Base-by-base conservation (phyloP, 2,888 invertebrate species). In the Aphelenchoides bicaudatus region DNA sequence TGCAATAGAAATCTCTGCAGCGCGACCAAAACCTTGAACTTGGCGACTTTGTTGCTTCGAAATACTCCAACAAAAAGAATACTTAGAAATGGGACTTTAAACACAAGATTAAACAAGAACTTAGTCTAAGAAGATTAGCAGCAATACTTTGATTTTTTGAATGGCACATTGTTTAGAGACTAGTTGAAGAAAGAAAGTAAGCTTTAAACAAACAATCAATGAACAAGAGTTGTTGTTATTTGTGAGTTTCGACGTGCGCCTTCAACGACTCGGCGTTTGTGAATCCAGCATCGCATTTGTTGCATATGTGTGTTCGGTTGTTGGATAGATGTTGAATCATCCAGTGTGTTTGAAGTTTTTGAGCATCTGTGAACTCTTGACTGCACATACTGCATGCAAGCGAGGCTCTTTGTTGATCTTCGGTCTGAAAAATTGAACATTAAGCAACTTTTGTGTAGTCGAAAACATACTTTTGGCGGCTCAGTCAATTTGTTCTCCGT, bases 201-300 rank as follows among this genome's bases (percentile, higher is more conserved):
- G 16, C 21, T 25, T 19, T 10, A n/a, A 21, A 8, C 25, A 21
- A 21, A 43, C 34, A 16, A 34, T 16, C 34, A 34, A 16, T 13
- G 34, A 34, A 34, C 13, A 13, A 16, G 16, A 34, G 34, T 34
- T 13, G 16, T 13, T 34, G 16, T 43, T 43, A 43, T n/a, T n/a
- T n/a, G 29, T 59, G 60, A 21, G 59, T 21, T 19, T 28, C 43
- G 31, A 51, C 73, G 68, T 83, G 82, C 39, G 75, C 75, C 56
- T 78, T 75, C 13, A 83, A 74, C 2, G 80, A 79, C 63, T 79
- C 79, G 3, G 76, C 77, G 34, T 80, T 81, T 16, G 82, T 82
- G 71, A 83, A 83, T 8, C 82, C 83, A 49, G 83, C 83, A 70
- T 83, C 83, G 73, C 83, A 83, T 59, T 58, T 46, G 10, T 27